Percentiles rank a stretch among this genome's conserved stretches.
Evolutionary conservation across 2,888 invertebrate species (phyloP).

Genomic region (Willowsia nigromaculata): DNA sequence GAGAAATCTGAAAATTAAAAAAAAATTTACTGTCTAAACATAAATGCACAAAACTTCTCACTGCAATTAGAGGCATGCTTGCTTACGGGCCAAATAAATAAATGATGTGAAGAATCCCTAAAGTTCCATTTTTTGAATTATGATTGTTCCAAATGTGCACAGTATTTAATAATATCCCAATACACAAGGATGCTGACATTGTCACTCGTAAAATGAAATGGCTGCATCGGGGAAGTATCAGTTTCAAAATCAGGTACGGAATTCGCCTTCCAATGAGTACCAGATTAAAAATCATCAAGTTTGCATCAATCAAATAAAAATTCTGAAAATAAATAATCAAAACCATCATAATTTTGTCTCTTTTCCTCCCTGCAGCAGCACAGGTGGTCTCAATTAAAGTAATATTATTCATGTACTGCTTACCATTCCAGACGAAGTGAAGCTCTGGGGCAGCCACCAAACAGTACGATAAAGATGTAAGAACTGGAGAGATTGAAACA

Average conservation of each 20-base stretch:
- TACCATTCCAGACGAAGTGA: conserved; percentile 93
- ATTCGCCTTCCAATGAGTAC: conserved; percentile 90
- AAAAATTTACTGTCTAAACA: not conserved
- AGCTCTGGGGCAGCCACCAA: conserved; percentile 98
- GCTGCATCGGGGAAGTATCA: conserved; percentile 82
- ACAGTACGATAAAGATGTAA: conserved; percentile 96
- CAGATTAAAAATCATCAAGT: conserved; percentile 91
- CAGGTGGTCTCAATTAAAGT: not conserved
- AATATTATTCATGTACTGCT: not conserved
- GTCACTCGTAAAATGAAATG: conserved; percentile 78
- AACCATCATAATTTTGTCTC: not conserved
- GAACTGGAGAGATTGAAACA: conserved; percentile 87
- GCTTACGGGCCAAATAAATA: conserved; percentile 78
- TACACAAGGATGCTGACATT: conserved; percentile 67
- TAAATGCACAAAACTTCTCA: not conserved
- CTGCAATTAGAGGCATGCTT: not conserved
- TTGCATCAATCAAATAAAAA: conserved; percentile 94
- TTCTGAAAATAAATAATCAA: conserved; percentile 85
- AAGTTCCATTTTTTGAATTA: conserved; percentile 46
- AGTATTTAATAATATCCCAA: conserved; percentile 70
- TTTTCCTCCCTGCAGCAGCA: not conserved
- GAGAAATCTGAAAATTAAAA: conserved; percentile 42
- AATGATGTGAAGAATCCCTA: conserved; percentile 68
- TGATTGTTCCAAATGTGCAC: conserved; percentile 72
- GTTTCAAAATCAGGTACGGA: conserved; percentile 84